These are phyloP conservation scores for Synanthedon andrenaeformis DNA, from an alignment of 2,888 invertebrate genomes.

Conservation along the genomic window DNA sequence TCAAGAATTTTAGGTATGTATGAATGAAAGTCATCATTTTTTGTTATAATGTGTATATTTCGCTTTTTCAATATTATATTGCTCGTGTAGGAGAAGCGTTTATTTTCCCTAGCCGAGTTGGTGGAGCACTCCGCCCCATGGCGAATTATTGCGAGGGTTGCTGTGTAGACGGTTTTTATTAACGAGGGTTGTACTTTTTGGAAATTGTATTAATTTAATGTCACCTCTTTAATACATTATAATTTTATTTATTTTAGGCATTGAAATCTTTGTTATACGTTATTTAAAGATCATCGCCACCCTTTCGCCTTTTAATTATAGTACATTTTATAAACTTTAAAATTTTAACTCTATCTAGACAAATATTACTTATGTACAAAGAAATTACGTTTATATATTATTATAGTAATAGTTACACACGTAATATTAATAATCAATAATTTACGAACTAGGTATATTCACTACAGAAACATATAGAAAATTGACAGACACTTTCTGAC, in stretches of 20 bases:
- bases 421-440: too few relatives aligned
- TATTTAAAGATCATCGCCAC: too few relatives aligned
- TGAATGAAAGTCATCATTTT: slow-evolving; percentile 36
- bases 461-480: too few relatives aligned
- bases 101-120: slow-evolving; percentile 24
- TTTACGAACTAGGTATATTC: too few relatives aligned
- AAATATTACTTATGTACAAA: too few relatives aligned
- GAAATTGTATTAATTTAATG: slow-evolving; percentile 9
- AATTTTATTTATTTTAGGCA: background rate
- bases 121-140: slow-evolving; percentile 14
- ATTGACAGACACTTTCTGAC: too few relatives aligned
- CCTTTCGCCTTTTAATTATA: too few relatives aligned
- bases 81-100: slow-evolving; percentile 8
- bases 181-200: slow-evolving; percentile 34
- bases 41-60: slow-evolving; percentile 10
- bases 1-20: slow-evolving; percentile 46
- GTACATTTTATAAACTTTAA: too few relatives aligned
- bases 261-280: too few relatives aligned
- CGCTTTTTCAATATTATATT: slow-evolving; percentile 2
- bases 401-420: too few relatives aligned
- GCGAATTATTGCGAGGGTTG: slow-evolving; percentile 49
- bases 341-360: too few relatives aligned
- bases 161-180: slow-evolving; percentile 38
- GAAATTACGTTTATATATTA: too few relatives aligned
- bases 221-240: background rate